A percentile compares a stretch with the other conserved stretches of the same genome.
phyloP scores from a whole-genome alignment of 1,140 invertebrate species.

The Zaprionus kolodkinae region DNA sequence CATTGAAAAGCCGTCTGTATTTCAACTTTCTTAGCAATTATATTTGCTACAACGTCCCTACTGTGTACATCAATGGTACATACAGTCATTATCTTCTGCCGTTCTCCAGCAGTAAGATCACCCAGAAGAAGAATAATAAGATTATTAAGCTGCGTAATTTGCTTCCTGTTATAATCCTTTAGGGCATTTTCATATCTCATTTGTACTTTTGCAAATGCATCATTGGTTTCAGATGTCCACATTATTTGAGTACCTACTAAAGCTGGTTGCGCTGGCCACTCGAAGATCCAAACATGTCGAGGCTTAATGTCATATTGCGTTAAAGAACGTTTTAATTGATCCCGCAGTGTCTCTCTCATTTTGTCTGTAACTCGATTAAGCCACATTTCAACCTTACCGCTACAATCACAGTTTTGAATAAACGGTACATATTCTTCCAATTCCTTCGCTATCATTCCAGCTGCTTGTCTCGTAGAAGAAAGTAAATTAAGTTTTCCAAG shows the following conservation, averaged over 20 bases:
- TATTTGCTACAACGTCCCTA: constrained; percentile 93
- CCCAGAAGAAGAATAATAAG: constrained; percentile 92
- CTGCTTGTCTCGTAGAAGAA: constrained; percentile 84
- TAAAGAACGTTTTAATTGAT: constrained; percentile 92
- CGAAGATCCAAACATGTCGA: constrained; percentile 95
- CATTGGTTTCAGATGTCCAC: constrained; percentile 97
- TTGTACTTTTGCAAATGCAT: constrained; percentile 94
- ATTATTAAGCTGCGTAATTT: constrained; percentile 92
- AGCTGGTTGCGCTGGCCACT: constrained; percentile 94
- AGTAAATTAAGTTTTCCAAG: constrained; percentile 93
- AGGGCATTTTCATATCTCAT: constrained; percentile 95
- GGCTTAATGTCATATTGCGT: constrained; percentile 95
- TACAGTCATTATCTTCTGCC: constrained; percentile 97
- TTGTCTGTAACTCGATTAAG: constrained; percentile 93
- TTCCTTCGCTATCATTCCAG: constrained; percentile 95
- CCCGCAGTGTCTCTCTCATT: constrained; percentile 91
- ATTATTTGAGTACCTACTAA: constrained; percentile 96
- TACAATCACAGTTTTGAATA: constrained; percentile 91
- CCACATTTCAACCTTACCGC: constrained; percentile 96
- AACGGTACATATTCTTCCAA: constrained; percentile 90
- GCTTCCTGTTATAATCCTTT: constrained; percentile 97
- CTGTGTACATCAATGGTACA: constrained; percentile 97
- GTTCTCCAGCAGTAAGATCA: constrained; percentile 91
- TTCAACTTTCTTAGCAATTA: constrained; percentile 93
- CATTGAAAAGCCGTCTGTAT: constrained; percentile 93